These are phyloP conservation scores for Ommatoiulus sabulosus DNA, from an alignment of 2,888 invertebrate species.

Conservation along the genomic window DNA sequence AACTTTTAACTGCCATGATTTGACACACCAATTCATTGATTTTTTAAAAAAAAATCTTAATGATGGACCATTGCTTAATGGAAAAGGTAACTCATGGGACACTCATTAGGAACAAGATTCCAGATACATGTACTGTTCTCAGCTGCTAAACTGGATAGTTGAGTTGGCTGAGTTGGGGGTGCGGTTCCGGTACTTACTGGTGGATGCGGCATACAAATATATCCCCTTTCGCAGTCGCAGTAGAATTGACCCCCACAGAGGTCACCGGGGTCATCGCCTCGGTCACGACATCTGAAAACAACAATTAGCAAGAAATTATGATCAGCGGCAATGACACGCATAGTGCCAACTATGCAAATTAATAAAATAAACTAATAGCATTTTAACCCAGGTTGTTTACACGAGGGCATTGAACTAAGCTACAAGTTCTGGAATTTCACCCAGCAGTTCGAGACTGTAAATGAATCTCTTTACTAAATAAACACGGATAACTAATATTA, in stretches of 20 bases:
- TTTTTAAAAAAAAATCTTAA: too few species aligned
- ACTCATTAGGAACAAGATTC: too few species aligned
- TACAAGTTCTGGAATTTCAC: too few species aligned
- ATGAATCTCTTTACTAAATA: too few species aligned
- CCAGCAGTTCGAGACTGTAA: too few species aligned
- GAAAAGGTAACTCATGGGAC: too few species aligned
- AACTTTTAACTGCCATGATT: too few species aligned
- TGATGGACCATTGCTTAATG: too few species aligned
- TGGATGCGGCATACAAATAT: slow-evolving; percentile 35
- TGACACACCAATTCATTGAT: too few species aligned
- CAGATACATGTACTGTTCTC: too few species aligned
- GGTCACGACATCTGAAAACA: slow-evolving; percentile 20
- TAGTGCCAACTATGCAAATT: not conserved
- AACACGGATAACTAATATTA: too few species aligned
- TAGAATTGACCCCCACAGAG: slow-evolving; percentile 48
- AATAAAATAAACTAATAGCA: not conserved
- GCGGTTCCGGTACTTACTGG: not conserved
- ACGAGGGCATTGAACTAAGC: not conserved
- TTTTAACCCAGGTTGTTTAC: not conserved
- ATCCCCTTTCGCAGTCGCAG: slow-evolving; percentile 50
- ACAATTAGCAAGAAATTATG: not conserved
- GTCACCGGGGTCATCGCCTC: slow-evolving; percentile 47
- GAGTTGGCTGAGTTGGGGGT: not conserved
- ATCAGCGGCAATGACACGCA: slow-evolving; percentile 1
- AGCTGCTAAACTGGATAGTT: too few species aligned